Evolutionary conservation across 2,797 vertebrate species (phyloP).

Genomic region (Cuniculus paca): DNA sequence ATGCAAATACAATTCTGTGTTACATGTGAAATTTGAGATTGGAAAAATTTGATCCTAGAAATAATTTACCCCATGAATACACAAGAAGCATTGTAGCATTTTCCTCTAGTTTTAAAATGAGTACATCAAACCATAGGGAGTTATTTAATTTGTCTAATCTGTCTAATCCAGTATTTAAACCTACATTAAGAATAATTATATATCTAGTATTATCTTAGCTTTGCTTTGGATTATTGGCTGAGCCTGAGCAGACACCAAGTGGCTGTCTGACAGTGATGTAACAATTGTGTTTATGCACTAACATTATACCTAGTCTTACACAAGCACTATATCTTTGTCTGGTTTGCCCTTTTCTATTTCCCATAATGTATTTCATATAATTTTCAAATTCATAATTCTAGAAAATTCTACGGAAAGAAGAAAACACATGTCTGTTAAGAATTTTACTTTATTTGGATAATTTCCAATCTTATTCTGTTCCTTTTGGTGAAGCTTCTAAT

Average conservation of each 20-base stretch:
- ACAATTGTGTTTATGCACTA: background rate
- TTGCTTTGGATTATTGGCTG: background rate
- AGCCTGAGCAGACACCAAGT: background rate
- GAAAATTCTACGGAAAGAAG: background rate
- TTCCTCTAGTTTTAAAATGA: background rate
- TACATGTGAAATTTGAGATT: background rate
- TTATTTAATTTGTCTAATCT: background rate
- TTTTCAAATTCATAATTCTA: background rate
- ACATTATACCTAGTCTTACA: background rate
- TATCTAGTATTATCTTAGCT: background rate
- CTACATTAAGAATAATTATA: background rate
- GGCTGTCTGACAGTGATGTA: background rate
- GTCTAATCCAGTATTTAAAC: background rate
- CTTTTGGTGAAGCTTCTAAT: background rate
- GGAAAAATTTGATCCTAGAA: background rate
- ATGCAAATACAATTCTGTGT: background rate
- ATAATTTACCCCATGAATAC: background rate
- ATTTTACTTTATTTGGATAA: background rate
- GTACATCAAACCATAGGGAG: background rate
- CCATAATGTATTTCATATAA: background rate
- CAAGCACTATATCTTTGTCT: background rate
- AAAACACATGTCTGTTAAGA: background rate
- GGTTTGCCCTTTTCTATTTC: background rate
- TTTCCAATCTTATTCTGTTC: background rate
- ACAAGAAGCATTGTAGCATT: background rate